Percentiles rank a stretch among this genome's conserved stretches.
phyloP scores from a whole-genome alignment of 2,797 vertebrate species.

The Alectoris magna region DNA sequence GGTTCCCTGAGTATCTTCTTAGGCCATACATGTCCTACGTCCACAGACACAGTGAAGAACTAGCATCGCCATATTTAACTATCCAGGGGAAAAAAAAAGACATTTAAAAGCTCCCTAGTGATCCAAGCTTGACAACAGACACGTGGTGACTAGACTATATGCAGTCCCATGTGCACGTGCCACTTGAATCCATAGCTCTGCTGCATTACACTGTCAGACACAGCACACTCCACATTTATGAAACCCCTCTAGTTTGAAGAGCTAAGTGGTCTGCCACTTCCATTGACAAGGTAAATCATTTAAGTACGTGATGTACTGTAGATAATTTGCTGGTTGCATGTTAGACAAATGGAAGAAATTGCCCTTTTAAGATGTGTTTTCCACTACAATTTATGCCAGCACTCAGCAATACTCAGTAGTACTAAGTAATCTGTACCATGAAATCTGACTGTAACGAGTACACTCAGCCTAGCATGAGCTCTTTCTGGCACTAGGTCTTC shows the following conservation, averaged over 20 bases:
- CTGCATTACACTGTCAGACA: background rate
- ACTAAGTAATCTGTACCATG: background rate
- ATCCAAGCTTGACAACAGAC: background rate
- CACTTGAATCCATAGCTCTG: background rate
- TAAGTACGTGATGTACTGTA: background rate
- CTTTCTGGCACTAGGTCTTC: background rate
- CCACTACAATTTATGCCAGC: background rate
- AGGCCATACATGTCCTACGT: background rate
- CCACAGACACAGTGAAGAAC: background rate
- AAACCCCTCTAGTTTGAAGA: background rate
- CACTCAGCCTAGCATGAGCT: background rate
- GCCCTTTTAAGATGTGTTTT: background rate
- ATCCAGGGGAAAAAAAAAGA: background rate
- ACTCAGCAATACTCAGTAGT: background rate
- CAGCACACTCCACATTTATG: background rate
- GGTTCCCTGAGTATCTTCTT: slow-evolving; percentile 8
- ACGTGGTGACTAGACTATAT: background rate
- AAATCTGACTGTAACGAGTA: background rate
- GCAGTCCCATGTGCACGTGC: background rate
- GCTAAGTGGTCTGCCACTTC: background rate
- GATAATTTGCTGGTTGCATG: background rate
- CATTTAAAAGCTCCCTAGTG: background rate
- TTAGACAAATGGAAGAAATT: background rate
- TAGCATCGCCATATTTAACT: background rate
- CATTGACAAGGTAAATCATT: background rate